Percentiles rank a stretch among this genome's conserved stretches.
These are phyloP conservation scores for Umimayanthus kanabou DNA, from an alignment of 92 coral and sea anemone species.

Conservation along the genomic window DNA sequence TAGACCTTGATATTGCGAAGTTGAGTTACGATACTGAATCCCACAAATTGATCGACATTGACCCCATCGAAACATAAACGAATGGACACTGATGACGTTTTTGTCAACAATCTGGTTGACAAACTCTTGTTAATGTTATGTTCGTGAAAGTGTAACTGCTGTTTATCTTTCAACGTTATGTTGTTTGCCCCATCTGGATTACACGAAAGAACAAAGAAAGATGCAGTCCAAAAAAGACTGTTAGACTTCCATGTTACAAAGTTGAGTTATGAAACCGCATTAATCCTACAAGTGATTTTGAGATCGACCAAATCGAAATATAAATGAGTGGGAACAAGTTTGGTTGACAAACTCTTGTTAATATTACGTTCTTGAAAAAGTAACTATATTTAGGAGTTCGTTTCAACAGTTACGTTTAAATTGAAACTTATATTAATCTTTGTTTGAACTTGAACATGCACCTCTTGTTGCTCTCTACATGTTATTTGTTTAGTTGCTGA, in stretches of 20 bases:
- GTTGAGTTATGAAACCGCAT: slow-evolving; percentile 27
- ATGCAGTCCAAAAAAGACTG: slow-evolving; percentile 25
- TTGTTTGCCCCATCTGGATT: slow-evolving; percentile 7
- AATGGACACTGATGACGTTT: slow-evolving; percentile 22
- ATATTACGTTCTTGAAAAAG: slow-evolving; percentile 18
- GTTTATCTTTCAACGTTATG: not conserved
- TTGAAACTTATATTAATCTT: not conserved
- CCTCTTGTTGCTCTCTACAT: slow-evolving; percentile 1
- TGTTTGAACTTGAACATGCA: not conserved
- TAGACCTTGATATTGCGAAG: not conserved
- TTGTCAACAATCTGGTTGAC: slow-evolving; percentile 29
- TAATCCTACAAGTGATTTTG: slow-evolving; percentile 18
- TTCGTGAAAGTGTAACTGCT: slow-evolving; percentile 22
- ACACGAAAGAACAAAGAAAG: slow-evolving; percentile 16
- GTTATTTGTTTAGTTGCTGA: slow-evolving; percentile 27
- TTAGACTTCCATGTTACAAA: slow-evolving; percentile 29
- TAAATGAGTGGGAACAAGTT: slow-evolving; percentile 25
- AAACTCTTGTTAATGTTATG: slow-evolving; percentile 13
- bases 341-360: slow-evolving; percentile 29
- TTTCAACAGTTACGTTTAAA: slow-evolving; percentile 9
- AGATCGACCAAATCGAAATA: slow-evolving; percentile 16
- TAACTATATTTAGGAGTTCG: slow-evolving; percentile 10
- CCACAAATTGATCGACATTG: slow-evolving; percentile 42
- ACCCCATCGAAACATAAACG: slow-evolving; percentile 24
- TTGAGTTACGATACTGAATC: slow-evolving; percentile 16